A percentile compares a stretch with the other conserved stretches of the same genome.
Evolutionary conservation across 2,888 invertebrate genomes (phyloP).

Genomic region (Leptinotarsa rubiginosa): DNA sequence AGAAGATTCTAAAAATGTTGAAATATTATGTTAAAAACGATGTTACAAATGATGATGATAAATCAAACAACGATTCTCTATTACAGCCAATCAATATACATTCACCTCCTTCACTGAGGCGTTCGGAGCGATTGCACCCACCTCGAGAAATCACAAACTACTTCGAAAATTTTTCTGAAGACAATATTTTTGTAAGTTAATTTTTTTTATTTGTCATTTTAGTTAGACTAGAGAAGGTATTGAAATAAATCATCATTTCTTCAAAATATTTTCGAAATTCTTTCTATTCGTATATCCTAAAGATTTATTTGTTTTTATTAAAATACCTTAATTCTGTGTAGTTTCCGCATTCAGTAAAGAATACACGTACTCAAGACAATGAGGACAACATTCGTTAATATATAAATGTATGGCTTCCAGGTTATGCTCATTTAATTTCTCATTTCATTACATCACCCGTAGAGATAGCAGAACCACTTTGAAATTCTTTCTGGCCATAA

Average conservation of each 20-base stretch:
- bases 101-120: background rate
- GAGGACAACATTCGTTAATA: background rate
- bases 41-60: background rate
- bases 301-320: background rate
- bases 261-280: background rate
- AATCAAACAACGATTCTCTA: background rate
- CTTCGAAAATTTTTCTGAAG: background rate
- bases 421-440: slow-evolving; percentile 6
- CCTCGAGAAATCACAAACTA: background rate
- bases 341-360: background rate
- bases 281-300: background rate
- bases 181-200: background rate
- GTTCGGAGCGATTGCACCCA: background rate
- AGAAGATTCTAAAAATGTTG: background rate
- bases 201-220: background rate
- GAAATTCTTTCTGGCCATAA: background rate
- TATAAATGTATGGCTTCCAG: background rate
- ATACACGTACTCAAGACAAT: background rate
- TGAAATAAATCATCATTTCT: background rate
- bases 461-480: slow-evolving; percentile 1
- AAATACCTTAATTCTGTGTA: background rate
- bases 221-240: background rate
- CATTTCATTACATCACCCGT: background rate
- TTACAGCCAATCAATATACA: background rate
- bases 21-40: background rate